Evolutionary conservation across 2,888 invertebrate species (phyloP), one percentile per base, ranked within the genome.

Genomic region (Torymus texanus): DNA sequence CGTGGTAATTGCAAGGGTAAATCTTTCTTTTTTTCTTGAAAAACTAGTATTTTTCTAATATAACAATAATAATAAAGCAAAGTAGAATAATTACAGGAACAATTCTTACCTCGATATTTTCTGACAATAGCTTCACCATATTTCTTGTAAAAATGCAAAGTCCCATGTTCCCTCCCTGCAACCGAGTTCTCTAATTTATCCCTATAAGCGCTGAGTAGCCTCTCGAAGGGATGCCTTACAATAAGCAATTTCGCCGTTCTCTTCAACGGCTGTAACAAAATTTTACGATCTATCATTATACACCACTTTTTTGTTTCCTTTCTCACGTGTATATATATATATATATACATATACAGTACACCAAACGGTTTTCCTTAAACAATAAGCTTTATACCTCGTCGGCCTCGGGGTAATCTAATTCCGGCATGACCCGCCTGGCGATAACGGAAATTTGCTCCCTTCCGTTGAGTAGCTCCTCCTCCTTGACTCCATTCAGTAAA

Each of bases 161-260:
- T 91, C 21, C 92, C 92, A 81, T 92, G 91, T 81, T 91, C 89
- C 50, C 87, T 85, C n/a, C 91, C 90, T 55, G 87, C 88, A 18
- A 86, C 84, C 2, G 90, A 88, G 83, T 91, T 90, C 82, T 91
- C 91, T 82, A 93, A 90, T 86, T 93, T 93, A 85, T 93, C 93
- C 53, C 92, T 88, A 85, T 92, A 93, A 0, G 93, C 93, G 3
- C 93, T 93, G 29, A 93, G 86, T 51, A 93, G 84, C 75, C 93
- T 88, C 82, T 93, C 93, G 81, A 93, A 92, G 0, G 93, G 93
- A 85, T 93, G 92, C 12, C 93, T 89, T n/a, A 93, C 93, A 59
- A 93, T 91, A 63, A 93, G 82, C 58, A 93, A 88, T 84, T 92
- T 93, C 79, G 89, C 87, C 75, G 92, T 92, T 68, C 85, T 86